Base-by-base conservation (phyloP, 2,113 vertebrate genomes). In the Thalassoma bifasciatum region DNA sequence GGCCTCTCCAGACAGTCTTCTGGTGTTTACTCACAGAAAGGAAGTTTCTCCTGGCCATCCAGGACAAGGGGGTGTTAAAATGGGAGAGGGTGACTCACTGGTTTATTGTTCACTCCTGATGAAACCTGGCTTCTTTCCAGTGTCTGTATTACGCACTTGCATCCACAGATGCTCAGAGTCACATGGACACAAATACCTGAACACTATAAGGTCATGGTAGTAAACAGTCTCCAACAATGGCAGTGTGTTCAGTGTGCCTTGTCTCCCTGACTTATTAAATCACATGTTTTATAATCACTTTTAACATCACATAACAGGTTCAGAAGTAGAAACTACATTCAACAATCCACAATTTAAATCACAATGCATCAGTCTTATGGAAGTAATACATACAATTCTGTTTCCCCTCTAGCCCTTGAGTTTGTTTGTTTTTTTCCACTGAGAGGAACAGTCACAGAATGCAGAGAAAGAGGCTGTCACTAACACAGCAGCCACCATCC, bases 41-140 rank as follows among this genome's bases (percentile, higher is more conserved):
- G 84, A 89, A 87, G 77, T 86, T 64, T 68, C 62, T 53, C 26
- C 19, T 61, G 67, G 76, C 9, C 4, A 53, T 69, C 56, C 46
- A 50, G 52, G 70, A 50, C 24, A 1, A 46, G 19, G 34, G 34
- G 66, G 66, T 81, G 61, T 83, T 71, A 73, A 77, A 88, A 66
- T 19, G 57, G 69, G 72, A 72, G 78, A 65, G 37, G 58, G 64
- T 86, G 83, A 86, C 77, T 89, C 61, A 79, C 66, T 44, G 2
- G 40, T 61, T 78, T 82, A 89, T 91, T 91, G 88, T 91, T 91
- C 75, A 49, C 46, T 70, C 58, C 54, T 79, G 66, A 79, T 88
- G 60, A 83, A 40, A 23, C 21, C 36, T 90, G 84, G 74, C 54
- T 57, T n/a, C 36, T 44, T 56, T 85, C 89, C 87, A 86, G 64